A percentile compares a stretch with the other conserved stretches of the same genome.
phyloP scores from a whole-genome alignment of 2,888 invertebrate genomes.

The Hypselothyrea guttata region DNA sequence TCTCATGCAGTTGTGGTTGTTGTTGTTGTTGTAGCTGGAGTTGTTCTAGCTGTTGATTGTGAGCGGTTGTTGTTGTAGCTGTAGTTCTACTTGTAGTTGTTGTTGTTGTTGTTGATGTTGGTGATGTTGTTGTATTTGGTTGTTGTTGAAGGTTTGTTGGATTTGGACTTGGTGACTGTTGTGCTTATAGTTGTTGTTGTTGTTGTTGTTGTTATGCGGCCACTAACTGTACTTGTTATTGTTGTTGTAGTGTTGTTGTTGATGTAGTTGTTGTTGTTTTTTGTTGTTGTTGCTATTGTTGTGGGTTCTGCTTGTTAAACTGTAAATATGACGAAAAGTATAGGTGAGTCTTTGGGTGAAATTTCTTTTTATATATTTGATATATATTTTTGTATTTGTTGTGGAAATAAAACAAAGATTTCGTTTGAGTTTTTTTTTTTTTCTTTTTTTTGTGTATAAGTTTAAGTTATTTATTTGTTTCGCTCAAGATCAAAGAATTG shows the following conservation, averaged over 20 bases:
- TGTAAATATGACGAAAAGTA: constrained; percentile 72
- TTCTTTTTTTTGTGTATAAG: constrained; percentile 67
- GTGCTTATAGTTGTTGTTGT: constrained; percentile 56
- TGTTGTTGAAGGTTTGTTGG: constrained; percentile 32
- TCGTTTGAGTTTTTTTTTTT: constrained; percentile 56
- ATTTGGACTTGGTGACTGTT: constrained; percentile 49
- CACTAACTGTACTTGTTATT: constrained; percentile 67
- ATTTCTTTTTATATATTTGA: constrained; percentile 14
- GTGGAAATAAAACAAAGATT: constrained; percentile 71
- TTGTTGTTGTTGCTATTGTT: constrained; percentile 49
- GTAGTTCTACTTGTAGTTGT: constrained; percentile 43
- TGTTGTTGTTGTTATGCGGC: constrained; percentile 58
- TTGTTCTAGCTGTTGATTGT: constrained; percentile 15
- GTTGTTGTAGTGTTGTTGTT: constrained; percentile 44
- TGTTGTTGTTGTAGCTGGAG: constrained; percentile 2
- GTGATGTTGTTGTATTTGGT: constrained; percentile 24
- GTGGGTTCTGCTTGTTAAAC: constrained; percentile 62
- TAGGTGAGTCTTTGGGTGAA: constrained; percentile 55
- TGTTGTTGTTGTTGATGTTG: constrained; percentile 16
- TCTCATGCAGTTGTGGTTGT: constrained; percentile 37
- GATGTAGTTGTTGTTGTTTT: constrained; percentile 39
- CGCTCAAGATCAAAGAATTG: constrained; percentile 74
- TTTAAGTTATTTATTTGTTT: constrained; percentile 76
- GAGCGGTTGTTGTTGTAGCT: constrained; percentile 36
- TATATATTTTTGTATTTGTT: constrained; percentile 24